Percentiles rank a stretch among this genome's conserved stretches.
phyloP scores from a whole-genome alignment of 2,797 vertebrate genomes.

The Ptychobarbus kaznakovi region DNA sequence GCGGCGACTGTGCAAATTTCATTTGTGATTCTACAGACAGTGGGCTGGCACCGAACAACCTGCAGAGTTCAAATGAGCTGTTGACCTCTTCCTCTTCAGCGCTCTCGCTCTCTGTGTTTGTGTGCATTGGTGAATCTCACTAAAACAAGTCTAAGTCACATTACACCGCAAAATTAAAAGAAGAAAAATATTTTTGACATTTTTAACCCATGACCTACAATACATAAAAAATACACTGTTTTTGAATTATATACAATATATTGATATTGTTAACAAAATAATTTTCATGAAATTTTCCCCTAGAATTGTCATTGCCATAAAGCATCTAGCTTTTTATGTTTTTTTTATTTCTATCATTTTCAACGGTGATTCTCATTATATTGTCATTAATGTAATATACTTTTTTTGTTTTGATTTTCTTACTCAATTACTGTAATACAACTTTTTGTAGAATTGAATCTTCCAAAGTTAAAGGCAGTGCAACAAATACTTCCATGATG shows the following conservation, averaged over 20 bases:
- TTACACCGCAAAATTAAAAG: neutral
- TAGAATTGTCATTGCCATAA: neutral
- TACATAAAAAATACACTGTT: neutral
- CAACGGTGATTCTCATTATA: neutral
- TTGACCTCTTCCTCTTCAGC: conserved; percentile 32
- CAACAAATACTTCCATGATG: neutral
- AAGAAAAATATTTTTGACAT: too few relatives aligned
- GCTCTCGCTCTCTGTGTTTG: neutral
- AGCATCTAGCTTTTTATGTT: neutral
- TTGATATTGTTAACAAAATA: neutral
- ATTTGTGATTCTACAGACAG: conserved; percentile 62
- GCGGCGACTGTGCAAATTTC: conserved; percentile 71
- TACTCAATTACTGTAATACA: neutral
- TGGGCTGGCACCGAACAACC: conserved; percentile 43
- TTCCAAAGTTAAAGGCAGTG: neutral
- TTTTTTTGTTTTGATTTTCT: neutral
- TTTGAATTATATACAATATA: neutral
- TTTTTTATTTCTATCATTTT: neutral
- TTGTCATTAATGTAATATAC: neutral
- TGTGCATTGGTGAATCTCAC: neutral
- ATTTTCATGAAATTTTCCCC: neutral
- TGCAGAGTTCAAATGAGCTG: conserved; percentile 20
- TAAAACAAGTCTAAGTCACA: conserved; percentile 20
- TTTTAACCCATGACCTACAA: too few relatives aligned
- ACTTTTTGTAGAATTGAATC: neutral